Conservation (phyloP, 2,888 invertebrate genomes). For the Hypolimnas misippus region DNA sequence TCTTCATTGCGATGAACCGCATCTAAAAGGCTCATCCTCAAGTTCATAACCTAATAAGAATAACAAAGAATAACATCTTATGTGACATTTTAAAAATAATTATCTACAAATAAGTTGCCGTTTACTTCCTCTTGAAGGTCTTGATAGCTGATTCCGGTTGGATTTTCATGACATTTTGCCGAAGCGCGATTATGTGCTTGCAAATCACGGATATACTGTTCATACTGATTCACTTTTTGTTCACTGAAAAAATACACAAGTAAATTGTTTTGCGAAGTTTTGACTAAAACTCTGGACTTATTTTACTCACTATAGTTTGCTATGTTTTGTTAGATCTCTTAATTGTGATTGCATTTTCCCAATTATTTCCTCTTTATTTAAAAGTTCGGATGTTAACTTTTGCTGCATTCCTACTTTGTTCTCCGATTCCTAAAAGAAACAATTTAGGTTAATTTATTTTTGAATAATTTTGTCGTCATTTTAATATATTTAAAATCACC, state of each 20-base stretch:
- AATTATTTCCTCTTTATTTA: constrained; percentile 74
- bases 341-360: constrained; percentile 75
- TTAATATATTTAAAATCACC: constrained; percentile 47
- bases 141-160: constrained; percentile 61
- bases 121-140: constrained; percentile 74
- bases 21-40: constrained; percentile 75
- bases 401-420: constrained; percentile 76
- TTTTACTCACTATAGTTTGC: constrained; percentile 68
- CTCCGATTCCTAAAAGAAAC: constrained; percentile 66
- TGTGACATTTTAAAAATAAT: not conserved
- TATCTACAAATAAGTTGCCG: not conserved
- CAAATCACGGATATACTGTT: constrained; percentile 68
- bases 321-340: constrained; percentile 70
- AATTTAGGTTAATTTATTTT: not conserved
- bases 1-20: constrained; percentile 75
- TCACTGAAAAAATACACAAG: constrained; percentile 56
- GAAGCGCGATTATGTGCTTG: constrained; percentile 63
- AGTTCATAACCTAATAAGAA: constrained; percentile 66
- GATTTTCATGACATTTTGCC: constrained; percentile 58
- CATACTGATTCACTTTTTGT: constrained; percentile 76
- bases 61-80: not conserved
- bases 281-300: not conserved
- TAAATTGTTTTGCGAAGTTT: not conserved
- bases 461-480: not conserved
- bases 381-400: constrained; percentile 76